phyloP scores from a whole-genome alignment of 2,113 vertebrate genomes.

The Gobius niger region DNA sequence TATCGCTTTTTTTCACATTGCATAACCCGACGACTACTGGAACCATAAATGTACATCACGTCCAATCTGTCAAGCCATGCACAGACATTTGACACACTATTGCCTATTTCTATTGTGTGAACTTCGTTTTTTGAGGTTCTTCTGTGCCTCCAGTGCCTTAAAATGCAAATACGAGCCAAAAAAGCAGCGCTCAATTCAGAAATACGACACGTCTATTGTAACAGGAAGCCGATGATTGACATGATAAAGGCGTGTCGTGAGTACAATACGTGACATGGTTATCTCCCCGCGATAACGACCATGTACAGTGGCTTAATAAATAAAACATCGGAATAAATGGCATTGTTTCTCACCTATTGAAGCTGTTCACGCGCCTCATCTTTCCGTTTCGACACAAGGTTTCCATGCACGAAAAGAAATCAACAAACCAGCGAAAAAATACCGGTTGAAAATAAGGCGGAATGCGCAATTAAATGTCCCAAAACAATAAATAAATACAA shows the following conservation, averaged over 20 bases:
- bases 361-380: slow-evolving; percentile 62
- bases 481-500: background rate
- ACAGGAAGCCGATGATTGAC: background rate
- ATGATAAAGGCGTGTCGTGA: background rate
- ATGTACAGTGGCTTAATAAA: background rate
- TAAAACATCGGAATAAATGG: background rate
- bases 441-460: background rate
- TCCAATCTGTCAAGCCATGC: no score
- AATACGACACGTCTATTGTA: background rate
- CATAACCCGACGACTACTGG: no score
- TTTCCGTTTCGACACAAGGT: background rate
- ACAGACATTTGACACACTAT: background rate
- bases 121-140: background rate
- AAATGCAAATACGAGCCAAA: background rate
- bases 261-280: background rate
- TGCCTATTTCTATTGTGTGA: background rate
- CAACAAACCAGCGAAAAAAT: background rate
- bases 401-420: slow-evolving; percentile 11
- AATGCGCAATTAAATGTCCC: slow-evolving; percentile 20
- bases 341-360: slow-evolving; percentile 70
- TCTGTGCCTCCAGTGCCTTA: background rate
- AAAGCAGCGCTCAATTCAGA: background rate
- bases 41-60: background rate
- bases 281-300: background rate
- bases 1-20: no score